Base-by-base conservation (phyloP, 2,888 invertebrate species). In the Agrotis exclamationis region DNA sequence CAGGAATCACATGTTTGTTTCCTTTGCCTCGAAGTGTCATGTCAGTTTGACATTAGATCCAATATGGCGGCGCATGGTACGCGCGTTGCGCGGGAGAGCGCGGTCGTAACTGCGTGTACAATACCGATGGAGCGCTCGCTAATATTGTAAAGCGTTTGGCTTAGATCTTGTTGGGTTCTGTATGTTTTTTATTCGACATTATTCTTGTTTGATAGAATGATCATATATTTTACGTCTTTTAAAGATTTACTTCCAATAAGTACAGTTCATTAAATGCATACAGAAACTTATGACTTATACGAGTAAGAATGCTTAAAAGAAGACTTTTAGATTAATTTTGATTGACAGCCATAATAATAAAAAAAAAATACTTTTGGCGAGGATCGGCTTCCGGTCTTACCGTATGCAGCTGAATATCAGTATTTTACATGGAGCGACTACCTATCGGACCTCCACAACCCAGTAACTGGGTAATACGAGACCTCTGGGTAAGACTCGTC, bases 11-110 rank as follows among this genome's bases (percentile, higher is more conserved):
- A 82, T 85, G 45, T 68, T 84, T 74, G 47, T 78, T 39, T 76
- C 76, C 85, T 85, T 77, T 63, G 76, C 67, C 67, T 64, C 64
- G 62, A 63, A 53, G 67, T 72, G 67, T 80, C 74, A 69, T 82
- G 87, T 88, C 84, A 89, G 76, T 85, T 80, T 88, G 88, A 88
- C 88, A 78, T 72, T 72, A 57, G 28, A 63, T 76, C 20, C 76
- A 81, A 79, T 71, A 83, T 87, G 86, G 85, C 87, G 76, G n/a
- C 80, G 79, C 87, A 88, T 81, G 78, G 82, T 87, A 86, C 89
- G 92, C 91, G 90, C 89, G 89, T 67, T 84, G 88, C 88, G 88
- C 86, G 85, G 87, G 89, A 83, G 70, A 72, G 82, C 85, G 88
- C 87, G 86, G 83, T 72, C 66, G 56, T 77, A 67, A 81, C 74